phyloP scores from a whole-genome alignment of 2,888 invertebrate species.

The Argynnis bischoffii region DNA sequence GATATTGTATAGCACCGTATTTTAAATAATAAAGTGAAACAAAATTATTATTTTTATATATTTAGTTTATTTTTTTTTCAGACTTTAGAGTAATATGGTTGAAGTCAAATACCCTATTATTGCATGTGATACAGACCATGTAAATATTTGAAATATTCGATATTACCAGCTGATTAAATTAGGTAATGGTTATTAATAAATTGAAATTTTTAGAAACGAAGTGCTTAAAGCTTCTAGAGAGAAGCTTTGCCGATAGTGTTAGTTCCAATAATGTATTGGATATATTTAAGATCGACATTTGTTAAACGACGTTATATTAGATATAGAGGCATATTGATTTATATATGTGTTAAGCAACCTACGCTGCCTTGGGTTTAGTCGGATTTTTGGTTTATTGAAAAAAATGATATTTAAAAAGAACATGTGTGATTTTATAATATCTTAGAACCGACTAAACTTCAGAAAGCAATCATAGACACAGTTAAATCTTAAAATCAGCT shows the following conservation, averaged over 20 bases:
- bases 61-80: background rate
- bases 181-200: conserved; percentile 24
- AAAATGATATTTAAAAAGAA: background rate
- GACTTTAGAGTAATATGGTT: background rate
- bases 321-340: conserved; percentile 22
- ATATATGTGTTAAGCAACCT: conserved; percentile 19
- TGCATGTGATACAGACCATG: conserved; percentile 33
- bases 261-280: conserved; percentile 31
- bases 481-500: too few species aligned
- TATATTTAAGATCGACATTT: conserved; percentile 30
- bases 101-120: conserved; percentile 18
- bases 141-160: conserved; percentile 23
- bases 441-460: conserved; percentile 3
- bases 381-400: conserved; percentile 5
- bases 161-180: conserved; percentile 20
- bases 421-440: conserved; percentile 10
- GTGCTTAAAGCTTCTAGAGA: conserved; percentile 40
- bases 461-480: background rate
- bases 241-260: conserved; percentile 40
- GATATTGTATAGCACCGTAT: background rate
- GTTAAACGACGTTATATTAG: conserved; percentile 37
- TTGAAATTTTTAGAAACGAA: conserved; percentile 35
- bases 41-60: conserved; percentile 15
- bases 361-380: background rate
- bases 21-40: background rate